Conservation (phyloP, 1,140 invertebrate species). For the Tetranychus urticae region DNA sequence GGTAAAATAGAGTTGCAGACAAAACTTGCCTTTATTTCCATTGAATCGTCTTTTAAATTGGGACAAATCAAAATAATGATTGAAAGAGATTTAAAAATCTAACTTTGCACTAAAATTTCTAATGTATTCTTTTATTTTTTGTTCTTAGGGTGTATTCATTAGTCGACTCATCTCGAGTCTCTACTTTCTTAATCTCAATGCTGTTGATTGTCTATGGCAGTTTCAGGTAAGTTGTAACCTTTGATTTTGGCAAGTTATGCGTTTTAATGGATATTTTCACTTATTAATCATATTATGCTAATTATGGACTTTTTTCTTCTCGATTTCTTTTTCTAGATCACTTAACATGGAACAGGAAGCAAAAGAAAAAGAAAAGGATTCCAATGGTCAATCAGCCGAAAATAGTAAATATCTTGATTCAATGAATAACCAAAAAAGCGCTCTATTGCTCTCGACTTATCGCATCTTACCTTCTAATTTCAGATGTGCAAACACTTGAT, state of each 20-base stretch:
- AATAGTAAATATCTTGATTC: neutral
- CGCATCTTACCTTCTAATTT: slow-evolving; percentile 8
- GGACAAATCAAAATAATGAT: no score
- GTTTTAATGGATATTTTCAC: neutral
- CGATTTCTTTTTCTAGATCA: slow-evolving; percentile 38
- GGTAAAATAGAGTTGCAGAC: no score
- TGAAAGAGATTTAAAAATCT: no score
- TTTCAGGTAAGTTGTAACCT: slow-evolving; percentile 26
- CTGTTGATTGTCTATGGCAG: slow-evolving; percentile 90
- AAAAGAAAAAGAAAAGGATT: slow-evolving; percentile 48
- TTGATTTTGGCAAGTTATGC: no score
- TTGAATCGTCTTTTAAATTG: no score
- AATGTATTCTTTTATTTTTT: no score
- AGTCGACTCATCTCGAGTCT: slow-evolving; percentile 85
- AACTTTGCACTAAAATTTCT: no score
- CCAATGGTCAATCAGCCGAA: slow-evolving; percentile 27
- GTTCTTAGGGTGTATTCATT: slow-evolving; percentile 59
- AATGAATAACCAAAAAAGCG: neutral
- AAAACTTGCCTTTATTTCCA: no score
- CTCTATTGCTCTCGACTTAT: neutral
- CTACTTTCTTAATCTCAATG: slow-evolving; percentile 90
- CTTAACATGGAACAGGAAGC: slow-evolving; percentile 83
- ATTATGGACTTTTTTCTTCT: slow-evolving; percentile 4
- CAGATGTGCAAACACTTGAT: slow-evolving; percentile 72
- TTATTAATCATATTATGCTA: neutral